Percentiles rank a stretch among this genome's conserved stretches.
These are phyloP conservation scores for Pipistrellus kuhlii DNA, from an alignment of 2,797 vertebrate genomes.

Conservation along the genomic window DNA sequence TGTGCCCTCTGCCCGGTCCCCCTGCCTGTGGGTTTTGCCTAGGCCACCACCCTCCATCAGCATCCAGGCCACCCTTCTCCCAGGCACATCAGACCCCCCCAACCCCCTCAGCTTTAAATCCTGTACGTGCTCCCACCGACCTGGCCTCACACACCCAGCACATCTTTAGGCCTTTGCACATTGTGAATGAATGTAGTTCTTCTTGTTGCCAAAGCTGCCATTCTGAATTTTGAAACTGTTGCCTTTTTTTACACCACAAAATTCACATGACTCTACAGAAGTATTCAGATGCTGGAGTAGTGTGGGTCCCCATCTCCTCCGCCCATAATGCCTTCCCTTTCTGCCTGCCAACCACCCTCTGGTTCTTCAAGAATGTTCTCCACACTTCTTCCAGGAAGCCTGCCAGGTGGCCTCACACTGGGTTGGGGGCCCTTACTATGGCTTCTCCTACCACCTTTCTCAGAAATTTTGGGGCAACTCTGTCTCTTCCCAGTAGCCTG, in stretches of 20 bases:
- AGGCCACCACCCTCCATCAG: neutral
- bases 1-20: neutral
- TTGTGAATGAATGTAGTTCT: neutral
- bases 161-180: neutral
- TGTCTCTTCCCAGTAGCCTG: neutral
- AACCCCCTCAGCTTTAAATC: neutral
- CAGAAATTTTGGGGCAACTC: neutral
- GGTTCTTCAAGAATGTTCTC: neutral
- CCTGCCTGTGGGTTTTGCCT: neutral
- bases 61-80: neutral
- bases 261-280: neutral
- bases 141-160: fast-evolving
- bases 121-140: fast-evolving
- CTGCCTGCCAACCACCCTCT: neutral
- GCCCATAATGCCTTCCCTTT: neutral
- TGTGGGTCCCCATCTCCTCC: neutral
- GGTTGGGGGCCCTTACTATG: neutral
- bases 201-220: neutral
- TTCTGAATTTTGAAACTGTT: neutral
- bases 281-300: neutral
- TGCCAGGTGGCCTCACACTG: neutral
- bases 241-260: neutral
- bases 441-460: neutral
- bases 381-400: neutral
- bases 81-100: neutral